Conservation (phyloP, 2,797 vertebrate species). For the Falco biarmicus region DNA sequence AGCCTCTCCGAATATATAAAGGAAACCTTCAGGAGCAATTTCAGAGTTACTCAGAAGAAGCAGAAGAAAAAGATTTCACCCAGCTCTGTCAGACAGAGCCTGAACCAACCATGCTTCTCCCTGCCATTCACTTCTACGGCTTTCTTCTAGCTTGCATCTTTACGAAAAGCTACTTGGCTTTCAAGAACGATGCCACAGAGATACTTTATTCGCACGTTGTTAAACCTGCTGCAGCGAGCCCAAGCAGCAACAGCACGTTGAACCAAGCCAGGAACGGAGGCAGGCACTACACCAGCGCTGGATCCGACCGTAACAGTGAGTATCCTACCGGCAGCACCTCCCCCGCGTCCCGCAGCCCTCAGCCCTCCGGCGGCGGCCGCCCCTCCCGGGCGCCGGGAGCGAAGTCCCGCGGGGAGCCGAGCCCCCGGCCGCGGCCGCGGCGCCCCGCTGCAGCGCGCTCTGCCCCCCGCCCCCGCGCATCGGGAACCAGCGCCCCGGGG, state of each 20-base stretch:
- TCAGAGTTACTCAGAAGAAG: slow-evolving; percentile 73
- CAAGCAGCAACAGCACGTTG: slow-evolving; percentile 87
- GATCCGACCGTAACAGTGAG: slow-evolving; percentile 88
- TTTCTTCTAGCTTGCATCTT: slow-evolving; percentile 85
- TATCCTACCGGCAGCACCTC: slow-evolving; percentile 33
- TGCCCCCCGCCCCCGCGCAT: background rate
- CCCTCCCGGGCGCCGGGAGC: background rate
- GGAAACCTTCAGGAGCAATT: slow-evolving; percentile 71
- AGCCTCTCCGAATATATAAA: slow-evolving; percentile 82
- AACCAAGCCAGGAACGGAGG: slow-evolving; percentile 92
- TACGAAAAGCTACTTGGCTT: slow-evolving; percentile 84
- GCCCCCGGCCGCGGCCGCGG: background rate
- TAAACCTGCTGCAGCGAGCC: slow-evolving; percentile 77
- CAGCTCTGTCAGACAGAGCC: slow-evolving; percentile 46
- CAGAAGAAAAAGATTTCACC: slow-evolving; percentile 55
- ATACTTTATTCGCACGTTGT: slow-evolving; percentile 85
- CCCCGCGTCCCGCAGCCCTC: background rate
- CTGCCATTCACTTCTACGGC: slow-evolving; percentile 80
- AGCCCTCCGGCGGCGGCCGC: background rate
- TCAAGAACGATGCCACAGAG: slow-evolving; percentile 95
- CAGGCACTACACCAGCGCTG: slow-evolving; percentile 77
- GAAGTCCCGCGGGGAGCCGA: background rate
- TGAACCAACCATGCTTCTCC: slow-evolving; percentile 82
- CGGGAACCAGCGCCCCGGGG: background rate
- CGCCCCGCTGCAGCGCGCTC: background rate